These are phyloP conservation scores for Sycobia sp. DNA, from an alignment of 1,140 invertebrate species.

Conservation along the genomic window DNA sequence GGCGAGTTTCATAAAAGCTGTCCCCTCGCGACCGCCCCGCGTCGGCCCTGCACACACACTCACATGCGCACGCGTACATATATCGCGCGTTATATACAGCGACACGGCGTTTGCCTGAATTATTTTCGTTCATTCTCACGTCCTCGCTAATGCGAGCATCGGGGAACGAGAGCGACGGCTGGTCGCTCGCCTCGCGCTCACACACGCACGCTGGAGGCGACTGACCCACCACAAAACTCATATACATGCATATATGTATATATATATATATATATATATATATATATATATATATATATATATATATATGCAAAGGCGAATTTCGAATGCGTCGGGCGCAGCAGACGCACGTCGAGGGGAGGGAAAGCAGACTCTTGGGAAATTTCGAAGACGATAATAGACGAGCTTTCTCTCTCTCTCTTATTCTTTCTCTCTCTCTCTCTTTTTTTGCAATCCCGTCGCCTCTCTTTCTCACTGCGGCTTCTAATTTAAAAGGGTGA, in stretches of 20 bases:
- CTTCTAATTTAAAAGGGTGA: too few relatives aligned
- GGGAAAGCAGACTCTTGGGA: slow-evolving; percentile 11
- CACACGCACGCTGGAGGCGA: too few relatives aligned
- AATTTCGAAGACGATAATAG: slow-evolving; percentile 19
- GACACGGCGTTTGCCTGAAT: slow-evolving; percentile 3
- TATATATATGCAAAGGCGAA: slow-evolving; percentile 4
- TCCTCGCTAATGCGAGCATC: slow-evolving; percentile 18
- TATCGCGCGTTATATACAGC: too few relatives aligned
- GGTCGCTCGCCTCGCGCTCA: background rate
- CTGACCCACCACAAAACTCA: too few relatives aligned
- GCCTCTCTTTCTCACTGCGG: too few relatives aligned
- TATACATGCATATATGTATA: too few relatives aligned
- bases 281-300: too few relatives aligned
- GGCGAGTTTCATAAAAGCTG: slow-evolving; percentile 21
- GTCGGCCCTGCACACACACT: too few relatives aligned
- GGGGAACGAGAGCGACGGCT: slow-evolving; percentile 18
- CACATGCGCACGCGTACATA: too few relatives aligned
- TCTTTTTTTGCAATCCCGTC: background rate
- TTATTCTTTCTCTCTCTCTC: background rate
- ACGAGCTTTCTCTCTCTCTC: too few relatives aligned
- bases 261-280: too few relatives aligned
- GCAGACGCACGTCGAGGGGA: background rate
- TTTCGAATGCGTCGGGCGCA: slow-evolving; percentile 7
- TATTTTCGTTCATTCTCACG: slow-evolving; percentile 33
- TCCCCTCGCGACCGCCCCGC: background rate